A percentile compares a stretch with the other conserved stretches of the same genome.
Evolutionary conservation across 1,140 invertebrate genomes (phyloP).

Genomic region (Drosophila rufa): DNA sequence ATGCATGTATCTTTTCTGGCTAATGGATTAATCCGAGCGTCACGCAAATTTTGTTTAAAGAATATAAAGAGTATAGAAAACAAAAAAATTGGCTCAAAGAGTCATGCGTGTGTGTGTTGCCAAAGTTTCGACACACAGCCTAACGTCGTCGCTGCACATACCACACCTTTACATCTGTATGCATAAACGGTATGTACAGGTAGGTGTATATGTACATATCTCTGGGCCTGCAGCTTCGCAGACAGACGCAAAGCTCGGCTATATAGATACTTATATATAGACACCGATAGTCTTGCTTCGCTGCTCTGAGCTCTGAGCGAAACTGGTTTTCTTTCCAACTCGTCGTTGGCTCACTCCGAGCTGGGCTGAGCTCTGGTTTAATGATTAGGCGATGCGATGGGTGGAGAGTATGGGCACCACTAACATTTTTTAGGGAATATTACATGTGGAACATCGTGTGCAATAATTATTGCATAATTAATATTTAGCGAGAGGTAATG

Average conservation of each 20-base stretch:
- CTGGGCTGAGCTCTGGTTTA: conserved; percentile 25
- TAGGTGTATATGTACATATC: conserved; percentile 4
- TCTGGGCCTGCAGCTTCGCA: conserved; percentile 32
- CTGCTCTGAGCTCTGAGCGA: conserved; percentile 8
- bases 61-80: conserved; percentile 5
- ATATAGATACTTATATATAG: conserved; percentile 19
- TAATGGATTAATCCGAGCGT: conserved; percentile 2
- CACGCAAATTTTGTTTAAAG: conserved; percentile 4
- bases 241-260: conserved; percentile 10
- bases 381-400: conserved; percentile 38
- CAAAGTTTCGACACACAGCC: conserved; percentile 33
- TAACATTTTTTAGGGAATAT: conserved; percentile 13
- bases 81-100: conserved; percentile 9
- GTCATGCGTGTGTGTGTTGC: neutral
- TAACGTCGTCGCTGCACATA: conserved; percentile 11
- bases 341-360: conserved; percentile 1
- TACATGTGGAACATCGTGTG: neutral
- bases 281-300: conserved; percentile 29
- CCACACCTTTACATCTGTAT: conserved; percentile 19
- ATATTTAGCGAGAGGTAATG: neutral
- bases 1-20: neutral
- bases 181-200: conserved; percentile 5
- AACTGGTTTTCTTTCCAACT: conserved; percentile 13
- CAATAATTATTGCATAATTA: neutral
- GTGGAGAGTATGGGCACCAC: conserved; percentile 14